Evolutionary conservation across 64 coral and sea anemone genomes (phyloP).

Genomic region (Montipora efflorescens): DNA sequence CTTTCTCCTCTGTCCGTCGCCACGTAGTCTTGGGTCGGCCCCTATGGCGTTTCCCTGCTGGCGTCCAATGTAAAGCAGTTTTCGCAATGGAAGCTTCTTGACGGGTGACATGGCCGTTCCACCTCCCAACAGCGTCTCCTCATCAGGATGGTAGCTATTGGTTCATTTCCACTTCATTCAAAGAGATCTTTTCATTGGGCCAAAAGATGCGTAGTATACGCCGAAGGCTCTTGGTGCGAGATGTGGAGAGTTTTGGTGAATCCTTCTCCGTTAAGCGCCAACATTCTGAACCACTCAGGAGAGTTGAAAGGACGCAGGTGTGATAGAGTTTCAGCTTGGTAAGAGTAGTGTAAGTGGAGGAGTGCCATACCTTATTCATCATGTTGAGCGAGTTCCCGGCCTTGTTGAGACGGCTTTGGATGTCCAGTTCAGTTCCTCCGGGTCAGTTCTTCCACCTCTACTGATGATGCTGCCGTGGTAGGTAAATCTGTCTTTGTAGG

Average conservation of each 20-base stretch:
- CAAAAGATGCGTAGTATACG: constrained; percentile 7
- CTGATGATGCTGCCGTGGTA: constrained; percentile 35
- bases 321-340: constrained; percentile 53
- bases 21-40: too few relatives aligned
- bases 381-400: constrained; percentile 18
- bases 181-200: constrained; percentile 14
- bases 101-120: too few relatives aligned
- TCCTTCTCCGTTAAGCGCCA: not conserved
- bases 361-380: constrained; percentile 20
- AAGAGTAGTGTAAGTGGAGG: constrained; percentile 23
- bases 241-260: not conserved
- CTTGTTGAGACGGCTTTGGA: constrained; percentile 51
- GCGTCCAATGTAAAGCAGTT: too few relatives aligned
- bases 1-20: too few relatives aligned
- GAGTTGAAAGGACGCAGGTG: constrained; percentile 45
- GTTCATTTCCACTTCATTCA: not conserved
- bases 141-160: not conserved
- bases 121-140: too few relatives aligned
- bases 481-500: not conserved
- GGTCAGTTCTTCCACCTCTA: constrained; percentile 15
- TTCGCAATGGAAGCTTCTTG: too few relatives aligned
- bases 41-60: too few relatives aligned
- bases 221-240: constrained; percentile 3
- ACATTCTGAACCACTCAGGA: constrained; percentile 37
- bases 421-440: not conserved